Conservation (phyloP, 2,113 vertebrate genomes). For the Melozone crissalis region DNA sequence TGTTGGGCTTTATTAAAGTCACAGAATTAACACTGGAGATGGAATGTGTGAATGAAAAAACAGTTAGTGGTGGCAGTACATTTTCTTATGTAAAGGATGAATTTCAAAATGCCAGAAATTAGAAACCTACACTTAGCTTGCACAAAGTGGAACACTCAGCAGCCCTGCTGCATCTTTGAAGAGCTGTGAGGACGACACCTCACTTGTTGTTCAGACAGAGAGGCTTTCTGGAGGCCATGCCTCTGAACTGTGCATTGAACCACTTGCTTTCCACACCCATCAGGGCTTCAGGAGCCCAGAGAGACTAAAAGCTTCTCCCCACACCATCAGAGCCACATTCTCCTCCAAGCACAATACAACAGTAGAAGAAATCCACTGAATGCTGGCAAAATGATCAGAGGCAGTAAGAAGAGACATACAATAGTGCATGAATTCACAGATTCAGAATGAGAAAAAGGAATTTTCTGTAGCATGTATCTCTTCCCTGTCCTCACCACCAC, state of each 20-base stretch:
- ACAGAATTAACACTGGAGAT: background rate
- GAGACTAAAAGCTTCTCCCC: background rate
- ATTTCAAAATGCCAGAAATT: background rate
- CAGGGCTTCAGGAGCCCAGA: background rate
- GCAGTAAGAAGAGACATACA: background rate
- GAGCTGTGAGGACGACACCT: background rate
- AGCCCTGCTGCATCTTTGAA: background rate
- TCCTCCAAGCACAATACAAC: background rate
- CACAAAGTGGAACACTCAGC: background rate
- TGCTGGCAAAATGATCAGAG: background rate
- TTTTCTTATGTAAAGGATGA: background rate
- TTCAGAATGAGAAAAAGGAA: background rate
- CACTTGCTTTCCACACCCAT: background rate
- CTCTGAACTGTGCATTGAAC: background rate
- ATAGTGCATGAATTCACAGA: accelerated
- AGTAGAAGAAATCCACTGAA: background rate
- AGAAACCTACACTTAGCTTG: background rate
- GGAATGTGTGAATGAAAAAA: background rate
- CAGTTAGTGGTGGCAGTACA: background rate
- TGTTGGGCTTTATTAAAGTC: background rate
- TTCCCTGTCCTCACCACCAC: background rate
- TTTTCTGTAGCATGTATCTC: background rate
- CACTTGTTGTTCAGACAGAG: background rate
- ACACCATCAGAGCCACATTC: background rate
- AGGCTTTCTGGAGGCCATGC: background rate